Conservation (phyloP, 1,140 invertebrate species). For the Eumeta japonica region DNA sequence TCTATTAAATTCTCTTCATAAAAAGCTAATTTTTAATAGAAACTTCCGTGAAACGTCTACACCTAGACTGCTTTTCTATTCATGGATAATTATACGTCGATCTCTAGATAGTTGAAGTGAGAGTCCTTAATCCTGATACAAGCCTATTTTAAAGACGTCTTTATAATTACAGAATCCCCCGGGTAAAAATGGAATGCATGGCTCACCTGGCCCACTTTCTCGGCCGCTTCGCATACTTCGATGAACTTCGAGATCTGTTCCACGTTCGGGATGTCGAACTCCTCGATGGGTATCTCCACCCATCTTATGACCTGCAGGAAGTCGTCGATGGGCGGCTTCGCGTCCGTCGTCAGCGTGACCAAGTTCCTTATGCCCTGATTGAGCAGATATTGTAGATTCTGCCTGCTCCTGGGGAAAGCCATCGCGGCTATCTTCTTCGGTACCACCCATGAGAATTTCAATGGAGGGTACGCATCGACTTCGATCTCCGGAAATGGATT, state of each 20-base stretch:
- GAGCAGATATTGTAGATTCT: constrained; percentile 47
- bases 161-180: no score
- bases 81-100: background rate
- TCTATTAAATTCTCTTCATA: no score
- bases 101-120: no score
- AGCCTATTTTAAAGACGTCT: no score
- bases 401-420: constrained; percentile 53
- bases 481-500: constrained; percentile 51
- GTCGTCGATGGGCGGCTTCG: constrained; percentile 57
- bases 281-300: constrained; percentile 62
- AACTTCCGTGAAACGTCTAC: no score
- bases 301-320: constrained; percentile 54
- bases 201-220: constrained; percentile 52
- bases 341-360: constrained; percentile 63
- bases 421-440: constrained; percentile 62
- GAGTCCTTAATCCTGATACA: no score
- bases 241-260: constrained; percentile 67
- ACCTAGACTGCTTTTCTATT: no score
- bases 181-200: background rate
- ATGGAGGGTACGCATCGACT: constrained; percentile 56
- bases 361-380: constrained; percentile 54
- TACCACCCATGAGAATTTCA: constrained; percentile 65
- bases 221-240: constrained; percentile 55
- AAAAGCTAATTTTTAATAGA: no score
- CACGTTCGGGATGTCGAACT: constrained; percentile 64